Evolutionary conservation across 2,113 vertebrate genomes (phyloP).

Genomic region (Herpetotheres cachinnans): DNA sequence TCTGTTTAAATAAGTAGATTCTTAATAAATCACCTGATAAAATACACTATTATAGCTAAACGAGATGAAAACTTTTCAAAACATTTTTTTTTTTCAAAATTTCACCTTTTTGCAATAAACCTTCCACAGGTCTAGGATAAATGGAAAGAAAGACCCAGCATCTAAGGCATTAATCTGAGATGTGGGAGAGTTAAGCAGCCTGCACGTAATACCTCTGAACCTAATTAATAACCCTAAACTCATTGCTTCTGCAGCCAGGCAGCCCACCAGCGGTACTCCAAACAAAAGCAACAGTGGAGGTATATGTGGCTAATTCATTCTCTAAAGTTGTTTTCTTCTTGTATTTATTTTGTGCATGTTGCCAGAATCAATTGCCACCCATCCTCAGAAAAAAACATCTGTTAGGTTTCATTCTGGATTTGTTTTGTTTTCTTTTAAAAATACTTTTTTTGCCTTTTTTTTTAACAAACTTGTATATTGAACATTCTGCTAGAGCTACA

Average conservation of each 20-base stretch:
- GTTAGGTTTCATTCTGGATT: neutral
- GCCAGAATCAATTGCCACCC: neutral
- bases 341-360: neutral
- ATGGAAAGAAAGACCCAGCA: neutral
- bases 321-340: neutral
- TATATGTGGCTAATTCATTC: neutral
- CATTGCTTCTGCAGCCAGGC: neutral
- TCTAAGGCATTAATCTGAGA: neutral
- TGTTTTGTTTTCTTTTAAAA: neutral
- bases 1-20: neutral
- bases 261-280: neutral
- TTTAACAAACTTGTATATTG: neutral
- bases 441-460: rapidly evolving
- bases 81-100: neutral
- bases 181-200: neutral
- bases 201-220: neutral
- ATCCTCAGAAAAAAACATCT: neutral
- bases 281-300: neutral
- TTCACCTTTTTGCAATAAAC: neutral
- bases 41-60: neutral
- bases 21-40: neutral
- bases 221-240: neutral
- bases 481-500: neutral
- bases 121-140: neutral
- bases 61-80: neutral